Evolutionary conservation across 1,140 invertebrate species (phyloP).

Genomic region (Anastatus disparis): DNA sequence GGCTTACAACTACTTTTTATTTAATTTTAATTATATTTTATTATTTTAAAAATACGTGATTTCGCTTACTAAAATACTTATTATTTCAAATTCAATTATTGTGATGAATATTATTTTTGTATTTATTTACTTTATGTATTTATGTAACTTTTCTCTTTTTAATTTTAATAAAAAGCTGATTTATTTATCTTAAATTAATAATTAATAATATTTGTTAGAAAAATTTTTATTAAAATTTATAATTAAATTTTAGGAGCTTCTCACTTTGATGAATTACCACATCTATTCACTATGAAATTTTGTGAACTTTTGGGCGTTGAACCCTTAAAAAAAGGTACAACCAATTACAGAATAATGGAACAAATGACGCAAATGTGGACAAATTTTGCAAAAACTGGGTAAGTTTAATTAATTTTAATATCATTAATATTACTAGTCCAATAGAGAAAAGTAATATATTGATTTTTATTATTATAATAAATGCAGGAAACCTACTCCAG

Average conservation of each 20-base stretch:
- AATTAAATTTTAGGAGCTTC: conserved; percentile 42
- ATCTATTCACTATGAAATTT: conserved; percentile 42
- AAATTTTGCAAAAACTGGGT: conserved; percentile 49
- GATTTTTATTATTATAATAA: neutral
- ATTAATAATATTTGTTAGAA: neutral
- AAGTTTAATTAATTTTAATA: neutral
- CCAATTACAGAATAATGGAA: conserved; percentile 21
- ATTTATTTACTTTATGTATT: too few species aligned
- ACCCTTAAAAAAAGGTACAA: neutral
- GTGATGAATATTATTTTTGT: too few species aligned
- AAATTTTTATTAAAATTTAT: neutral
- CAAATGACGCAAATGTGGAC: conserved; percentile 47
- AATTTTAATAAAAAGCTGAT: too few species aligned
- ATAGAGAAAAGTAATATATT: too few species aligned
- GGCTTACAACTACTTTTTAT: too few species aligned
- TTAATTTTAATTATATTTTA: too few species aligned
- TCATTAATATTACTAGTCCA: too few species aligned
- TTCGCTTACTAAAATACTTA: too few species aligned
- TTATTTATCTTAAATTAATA: too few species aligned
- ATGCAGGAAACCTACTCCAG: conserved; percentile 1
- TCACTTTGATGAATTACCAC: conserved; percentile 53
- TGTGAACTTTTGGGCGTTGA: neutral
- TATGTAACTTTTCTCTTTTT: too few species aligned
- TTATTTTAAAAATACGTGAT: too few species aligned
- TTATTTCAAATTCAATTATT: too few species aligned